These are phyloP conservation scores for Gasterosteus nipponicus DNA, from an alignment of 2,113 vertebrate species.

Conservation along the genomic window DNA sequence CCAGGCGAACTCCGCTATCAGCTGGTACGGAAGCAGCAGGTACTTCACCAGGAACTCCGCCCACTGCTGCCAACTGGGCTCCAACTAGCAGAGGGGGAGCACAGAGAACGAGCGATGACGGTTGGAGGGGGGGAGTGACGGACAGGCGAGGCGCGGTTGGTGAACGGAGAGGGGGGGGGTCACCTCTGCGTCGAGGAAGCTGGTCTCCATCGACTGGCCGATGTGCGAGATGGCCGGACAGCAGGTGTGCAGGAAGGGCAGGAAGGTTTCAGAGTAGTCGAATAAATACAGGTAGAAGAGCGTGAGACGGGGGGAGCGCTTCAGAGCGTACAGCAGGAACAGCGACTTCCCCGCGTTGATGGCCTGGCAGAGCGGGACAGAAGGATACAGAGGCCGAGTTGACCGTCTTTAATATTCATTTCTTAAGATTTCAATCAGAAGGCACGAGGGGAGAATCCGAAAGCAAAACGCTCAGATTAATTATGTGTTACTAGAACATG, in stretches of 20 bases:
- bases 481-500: neutral
- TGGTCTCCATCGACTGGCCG: constrained; percentile 71
- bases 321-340: constrained; percentile 92
- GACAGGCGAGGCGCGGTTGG: too few relatives aligned
- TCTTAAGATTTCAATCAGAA: too few relatives aligned
- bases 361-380: constrained; percentile 76
- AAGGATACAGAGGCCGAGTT: neutral
- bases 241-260: constrained; percentile 93
- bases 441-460: too few relatives aligned
- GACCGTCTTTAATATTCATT: too few relatives aligned
- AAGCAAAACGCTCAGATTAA: neutral
- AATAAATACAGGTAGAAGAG: constrained; percentile 94
- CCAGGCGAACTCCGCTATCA: constrained; percentile 96
- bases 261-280: constrained; percentile 90
- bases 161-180: neutral
- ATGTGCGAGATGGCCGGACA: constrained; percentile 80
- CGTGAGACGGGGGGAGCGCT: constrained; percentile 91
- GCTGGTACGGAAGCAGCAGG: constrained; percentile 90
- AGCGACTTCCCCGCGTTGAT: constrained; percentile 91
- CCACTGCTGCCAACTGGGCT: constrained; percentile 91
- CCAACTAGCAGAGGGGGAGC: constrained; percentile 64
- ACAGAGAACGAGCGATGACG: neutral
- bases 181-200: constrained; percentile 82
- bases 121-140: neutral
- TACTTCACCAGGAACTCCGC: constrained; percentile 91